Conservation (phyloP, 2,113 vertebrate genomes). For the Bubo scandiacus region DNA sequence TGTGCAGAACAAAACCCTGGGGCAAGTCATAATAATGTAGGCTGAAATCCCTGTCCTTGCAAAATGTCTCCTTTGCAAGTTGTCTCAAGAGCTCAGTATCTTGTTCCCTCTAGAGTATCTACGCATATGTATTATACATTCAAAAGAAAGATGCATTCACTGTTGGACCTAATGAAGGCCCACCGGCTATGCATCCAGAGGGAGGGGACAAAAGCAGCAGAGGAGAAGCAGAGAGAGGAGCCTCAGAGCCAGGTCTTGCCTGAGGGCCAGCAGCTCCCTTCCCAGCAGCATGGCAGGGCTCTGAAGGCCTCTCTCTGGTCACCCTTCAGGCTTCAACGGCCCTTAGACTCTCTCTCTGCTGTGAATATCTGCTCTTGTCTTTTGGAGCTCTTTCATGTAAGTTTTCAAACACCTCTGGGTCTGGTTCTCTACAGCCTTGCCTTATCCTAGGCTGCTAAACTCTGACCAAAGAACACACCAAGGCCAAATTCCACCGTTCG, state of each 20-base stretch:
- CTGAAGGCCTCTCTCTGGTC: background rate
- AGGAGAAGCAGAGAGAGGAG: background rate
- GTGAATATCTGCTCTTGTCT: background rate
- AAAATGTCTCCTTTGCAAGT: background rate
- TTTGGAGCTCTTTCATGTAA: background rate
- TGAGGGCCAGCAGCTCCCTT: background rate
- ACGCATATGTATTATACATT: background rate
- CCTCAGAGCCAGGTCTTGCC: background rate
- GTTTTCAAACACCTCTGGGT: background rate
- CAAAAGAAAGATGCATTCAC: background rate
- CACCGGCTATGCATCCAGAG: background rate
- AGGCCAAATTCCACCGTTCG: background rate
- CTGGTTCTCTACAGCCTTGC: background rate
- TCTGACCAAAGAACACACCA: background rate
- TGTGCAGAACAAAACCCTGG: background rate
- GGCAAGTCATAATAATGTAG: background rate
- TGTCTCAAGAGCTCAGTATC: background rate
- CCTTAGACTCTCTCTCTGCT: background rate
- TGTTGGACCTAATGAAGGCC: background rate
- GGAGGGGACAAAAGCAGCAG: background rate
- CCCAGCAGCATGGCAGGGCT: background rate
- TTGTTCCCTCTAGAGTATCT: background rate
- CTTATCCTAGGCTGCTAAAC: background rate
- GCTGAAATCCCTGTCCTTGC: conserved; percentile 11
- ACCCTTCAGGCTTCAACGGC: background rate